Evolutionary conservation across 2,888 invertebrate species (phyloP), one percentile per base, ranked within the genome.

Genomic region (Ischnura elegans): DNA sequence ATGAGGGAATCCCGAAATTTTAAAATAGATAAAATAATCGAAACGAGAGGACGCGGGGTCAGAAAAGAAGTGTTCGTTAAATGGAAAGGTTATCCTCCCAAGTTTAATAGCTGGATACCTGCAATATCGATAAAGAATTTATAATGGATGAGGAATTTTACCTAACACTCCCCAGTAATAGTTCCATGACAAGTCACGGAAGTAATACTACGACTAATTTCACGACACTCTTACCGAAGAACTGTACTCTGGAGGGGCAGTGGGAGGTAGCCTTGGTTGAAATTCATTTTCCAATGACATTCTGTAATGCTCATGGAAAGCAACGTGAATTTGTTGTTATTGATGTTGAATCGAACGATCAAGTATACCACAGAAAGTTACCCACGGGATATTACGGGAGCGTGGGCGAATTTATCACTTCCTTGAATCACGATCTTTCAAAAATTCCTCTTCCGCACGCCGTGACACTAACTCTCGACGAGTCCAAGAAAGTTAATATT

Each of bases 201-300:
- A 93, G 94, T 47, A 95, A 95, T 93, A 95, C 94, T 36, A 94
- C 95, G 10, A 94, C 95, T 16, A 93, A 94, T 61, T 95, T 94
- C 93, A 94, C 29, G 46, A 95, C 95, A 10, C 94, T 94, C n/a
- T 76, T 95, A 90, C 94, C 94, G 21, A 93, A 94, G 46, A 93
- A 93, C 16, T 94, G 95, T 45, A 45, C 86, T 42, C 94, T 95
- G 51, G 61, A 94, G 2, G 95, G 95, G 10, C 93, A 94, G 25
- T 95, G 95, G 95, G 94, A 94, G 93, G 94, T 95, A 1, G 95
- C 93, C 51, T 76, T 95, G 42, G 86, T 93, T 29, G 94, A 95
- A 93, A 55, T 93, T 66, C 55, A 93, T 16, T 55, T 94, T 95
- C 43, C 94, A 94, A 25, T 94, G 94, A 42, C 94, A 95, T 21